Evolutionary conservation across 2,888 invertebrate species (phyloP), one percentile per base, ranked within the genome.

Genomic region (Acanthopleura granulata): DNA sequence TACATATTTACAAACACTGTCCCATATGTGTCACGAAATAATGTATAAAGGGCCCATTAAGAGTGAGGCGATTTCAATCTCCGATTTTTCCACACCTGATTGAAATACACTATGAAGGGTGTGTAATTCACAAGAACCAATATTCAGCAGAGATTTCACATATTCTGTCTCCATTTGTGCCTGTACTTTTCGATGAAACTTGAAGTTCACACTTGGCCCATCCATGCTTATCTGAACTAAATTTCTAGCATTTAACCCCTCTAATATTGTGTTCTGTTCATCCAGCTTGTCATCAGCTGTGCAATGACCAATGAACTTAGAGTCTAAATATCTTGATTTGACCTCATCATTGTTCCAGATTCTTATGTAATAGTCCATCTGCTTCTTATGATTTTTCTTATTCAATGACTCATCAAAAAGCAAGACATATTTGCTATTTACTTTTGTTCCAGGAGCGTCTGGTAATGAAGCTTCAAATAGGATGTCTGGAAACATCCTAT

Each of bases 71-170:
- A 77, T 40, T 18, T 57, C 62, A 84, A 84, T 86, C 11, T 77
- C 66, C 15, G 81, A 78, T 72, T 72, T 75, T 22, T 75, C 74
- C 14, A 82, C 76, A 0, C 82, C 86, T 9, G 83, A 78, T 78
- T 84, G 83, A 30, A 87, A 86, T 25, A 84, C 81, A 27, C 84
- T 82, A 78, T 88, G 83, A 15, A 86, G 74, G 29, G 79, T 78
- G 74, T 87, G 87, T 11, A 88, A 76, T 30, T 85, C 84, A 73
- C 87, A 88, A 70, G 79, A 81, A 22, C 86, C 85, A n/a, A 86
- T 75, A 27, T 85, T 78, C n/a, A 87, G 57, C 15, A 84, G 40
- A 27, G 29, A n/a, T 15, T 12, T 27, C 27, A 15, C 69, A 57
- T n/a, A 57, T 12, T 57, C 12, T 6, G 57, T 57, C 12, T 57